Conservation (phyloP, 2,888 invertebrate species). For the Seladonia tumulorum region DNA sequence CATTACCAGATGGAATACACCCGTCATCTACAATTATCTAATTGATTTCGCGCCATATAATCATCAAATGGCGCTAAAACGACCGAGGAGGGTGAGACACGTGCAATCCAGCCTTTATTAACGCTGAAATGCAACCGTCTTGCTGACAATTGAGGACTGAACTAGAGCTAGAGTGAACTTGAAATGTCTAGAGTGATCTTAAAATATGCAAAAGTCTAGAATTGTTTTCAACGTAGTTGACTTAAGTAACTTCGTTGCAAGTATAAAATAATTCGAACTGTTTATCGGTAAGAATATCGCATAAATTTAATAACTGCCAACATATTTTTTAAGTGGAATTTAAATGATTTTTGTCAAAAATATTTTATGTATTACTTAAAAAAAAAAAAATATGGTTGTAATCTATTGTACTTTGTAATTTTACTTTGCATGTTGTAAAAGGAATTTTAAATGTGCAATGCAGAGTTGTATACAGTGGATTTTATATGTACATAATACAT, state of each 20-base stretch:
- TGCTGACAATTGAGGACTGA: neutral
- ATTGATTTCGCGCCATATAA: slow-evolving; percentile 66
- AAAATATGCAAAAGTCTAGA: too few relatives aligned
- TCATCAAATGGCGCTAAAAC: slow-evolving; percentile 64
- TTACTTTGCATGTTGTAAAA: neutral
- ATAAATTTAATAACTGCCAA: neutral
- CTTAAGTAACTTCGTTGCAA: neutral
- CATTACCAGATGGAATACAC: slow-evolving; percentile 50
- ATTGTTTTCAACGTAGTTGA: too few relatives aligned
- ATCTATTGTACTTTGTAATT: neutral
- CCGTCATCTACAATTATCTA: slow-evolving; percentile 58
- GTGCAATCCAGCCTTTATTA: slow-evolving; percentile 40
- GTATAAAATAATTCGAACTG: neutral
- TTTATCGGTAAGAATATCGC: neutral
- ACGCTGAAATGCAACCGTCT: slow-evolving; percentile 37
- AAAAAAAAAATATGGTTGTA: neutral
- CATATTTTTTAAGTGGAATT: neutral
- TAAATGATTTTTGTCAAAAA: neutral
- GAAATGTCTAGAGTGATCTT: too few relatives aligned
- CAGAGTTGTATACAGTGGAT: neutral
- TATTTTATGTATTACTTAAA: neutral
- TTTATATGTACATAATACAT: neutral
- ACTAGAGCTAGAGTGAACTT: neutral
- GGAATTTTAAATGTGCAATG: neutral
- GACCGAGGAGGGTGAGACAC: slow-evolving; percentile 33